phyloP scores from a whole-genome alignment of 1,140 invertebrate species.

The Leptinotarsa lineolata region DNA sequence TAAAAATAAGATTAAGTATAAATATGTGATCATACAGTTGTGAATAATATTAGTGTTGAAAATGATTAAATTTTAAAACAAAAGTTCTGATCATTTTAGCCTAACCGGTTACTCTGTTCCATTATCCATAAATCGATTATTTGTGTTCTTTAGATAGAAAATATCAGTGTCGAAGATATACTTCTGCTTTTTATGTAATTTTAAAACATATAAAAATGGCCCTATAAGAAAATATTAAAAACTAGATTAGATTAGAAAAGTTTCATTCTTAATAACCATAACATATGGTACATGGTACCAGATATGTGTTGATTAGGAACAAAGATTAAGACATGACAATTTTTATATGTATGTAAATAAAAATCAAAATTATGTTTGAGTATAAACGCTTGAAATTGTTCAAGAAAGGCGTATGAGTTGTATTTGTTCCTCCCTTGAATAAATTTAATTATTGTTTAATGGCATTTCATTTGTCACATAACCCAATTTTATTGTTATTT shows the following conservation, averaged over 20 bases:
- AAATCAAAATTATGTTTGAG: neutral
- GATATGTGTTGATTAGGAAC: constrained; percentile 9
- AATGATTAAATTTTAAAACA: constrained; percentile 1
- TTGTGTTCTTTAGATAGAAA: constrained; percentile 20
- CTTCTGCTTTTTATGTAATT: constrained; percentile 19
- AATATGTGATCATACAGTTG: constrained; percentile 11
- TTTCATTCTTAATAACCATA: constrained; percentile 10
- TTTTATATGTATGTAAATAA: constrained; percentile 25
- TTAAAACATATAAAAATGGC: constrained; percentile 4
- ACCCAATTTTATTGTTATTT: neutral
- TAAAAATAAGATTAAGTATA: constrained; percentile 10
- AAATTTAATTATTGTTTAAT: constrained; percentile 7
- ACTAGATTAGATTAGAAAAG: constrained; percentile 15
- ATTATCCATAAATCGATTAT: neutral
- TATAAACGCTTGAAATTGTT: neutral
- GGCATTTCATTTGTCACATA: neutral
- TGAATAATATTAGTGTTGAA: constrained; percentile 16
- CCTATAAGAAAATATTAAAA: constrained; percentile 13
- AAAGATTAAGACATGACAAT: constrained; percentile 16
- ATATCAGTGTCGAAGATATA: constrained; percentile 13
- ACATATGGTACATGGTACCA: constrained; percentile 8
- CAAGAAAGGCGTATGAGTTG: neutral
- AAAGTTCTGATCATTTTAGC: neutral
- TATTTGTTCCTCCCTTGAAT: constrained; percentile 8
- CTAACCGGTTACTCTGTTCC: neutral